Evolutionary conservation across 2,888 invertebrate species (phyloP).

Genomic region (Drosophila flavopinicola): DNA sequence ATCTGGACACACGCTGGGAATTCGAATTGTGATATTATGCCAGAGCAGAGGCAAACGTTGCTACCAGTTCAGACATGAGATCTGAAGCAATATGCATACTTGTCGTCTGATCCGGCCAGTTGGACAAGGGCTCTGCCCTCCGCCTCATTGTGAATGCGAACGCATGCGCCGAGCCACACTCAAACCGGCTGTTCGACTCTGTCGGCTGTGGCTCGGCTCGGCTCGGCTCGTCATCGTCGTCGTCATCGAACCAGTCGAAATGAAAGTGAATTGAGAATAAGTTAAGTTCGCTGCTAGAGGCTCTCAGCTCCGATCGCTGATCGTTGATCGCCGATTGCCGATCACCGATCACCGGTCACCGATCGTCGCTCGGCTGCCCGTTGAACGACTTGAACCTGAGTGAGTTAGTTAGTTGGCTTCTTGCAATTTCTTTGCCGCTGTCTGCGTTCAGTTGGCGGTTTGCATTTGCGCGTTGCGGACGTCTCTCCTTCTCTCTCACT

Average conservation of each 20-base stretch:
- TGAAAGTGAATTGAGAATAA: constrained; percentile 74
- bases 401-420: constrained; percentile 77
- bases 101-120: constrained; percentile 8
- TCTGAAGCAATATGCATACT: constrained; percentile 43
- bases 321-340: constrained; percentile 13
- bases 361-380: constrained; percentile 32
- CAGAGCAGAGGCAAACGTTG: constrained; percentile 7
- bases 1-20: constrained; percentile 18
- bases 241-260: constrained; percentile 56
- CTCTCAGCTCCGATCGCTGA: constrained; percentile 1
- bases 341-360: constrained; percentile 20
- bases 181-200: constrained; percentile 39
- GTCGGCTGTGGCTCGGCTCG: too few species aligned
- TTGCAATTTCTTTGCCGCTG: constrained; percentile 76
- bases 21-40: constrained; percentile 6
- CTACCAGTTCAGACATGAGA: not conserved
- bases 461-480: constrained; percentile 76
- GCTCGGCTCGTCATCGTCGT: constrained; percentile 25
- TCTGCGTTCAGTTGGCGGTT: constrained; percentile 80
- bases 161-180: constrained; percentile 64
- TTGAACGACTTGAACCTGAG: constrained; percentile 29
- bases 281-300: constrained; percentile 22
- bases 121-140: constrained; percentile 38
- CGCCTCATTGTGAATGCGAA: constrained; percentile 71
- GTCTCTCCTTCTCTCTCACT: constrained; percentile 46